Conservation (phyloP, 2,113 vertebrate genomes). For the Proteles cristata region DNA sequence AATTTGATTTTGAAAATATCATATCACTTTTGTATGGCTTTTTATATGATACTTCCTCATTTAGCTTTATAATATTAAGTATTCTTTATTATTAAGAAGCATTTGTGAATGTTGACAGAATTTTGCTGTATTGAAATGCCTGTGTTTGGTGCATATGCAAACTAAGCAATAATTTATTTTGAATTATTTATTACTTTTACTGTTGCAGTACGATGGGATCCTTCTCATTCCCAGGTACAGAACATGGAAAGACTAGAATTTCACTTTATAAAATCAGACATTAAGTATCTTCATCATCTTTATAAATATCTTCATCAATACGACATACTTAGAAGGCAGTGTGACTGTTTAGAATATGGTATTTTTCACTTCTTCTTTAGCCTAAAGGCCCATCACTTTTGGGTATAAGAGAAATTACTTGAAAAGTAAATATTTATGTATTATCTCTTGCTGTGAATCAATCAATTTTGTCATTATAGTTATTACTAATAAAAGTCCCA, state of each 20-base stretch:
- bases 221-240: background rate
- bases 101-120: background rate
- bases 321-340: background rate
- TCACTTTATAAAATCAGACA: background rate
- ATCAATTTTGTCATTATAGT: background rate
- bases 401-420: background rate
- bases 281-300: background rate
- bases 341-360: background rate
- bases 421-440: background rate
- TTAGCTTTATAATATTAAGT: background rate
- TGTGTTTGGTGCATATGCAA: background rate
- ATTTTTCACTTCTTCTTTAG: background rate
- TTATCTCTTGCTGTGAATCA: background rate
- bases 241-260: background rate
- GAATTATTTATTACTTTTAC: background rate
- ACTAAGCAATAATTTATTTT: background rate
- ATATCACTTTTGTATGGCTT: background rate
- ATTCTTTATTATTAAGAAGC: background rate
- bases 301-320: background rate
- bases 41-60: background rate
- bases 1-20: conserved; percentile 20
- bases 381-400: background rate
- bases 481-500: background rate
- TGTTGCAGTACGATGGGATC: background rate
- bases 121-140: background rate